A percentile compares a stretch with the other conserved stretches of the same genome.
Evolutionary conservation across 2,797 vertebrate species (phyloP).

Genomic region (Trichosurus vulpecula): DNA sequence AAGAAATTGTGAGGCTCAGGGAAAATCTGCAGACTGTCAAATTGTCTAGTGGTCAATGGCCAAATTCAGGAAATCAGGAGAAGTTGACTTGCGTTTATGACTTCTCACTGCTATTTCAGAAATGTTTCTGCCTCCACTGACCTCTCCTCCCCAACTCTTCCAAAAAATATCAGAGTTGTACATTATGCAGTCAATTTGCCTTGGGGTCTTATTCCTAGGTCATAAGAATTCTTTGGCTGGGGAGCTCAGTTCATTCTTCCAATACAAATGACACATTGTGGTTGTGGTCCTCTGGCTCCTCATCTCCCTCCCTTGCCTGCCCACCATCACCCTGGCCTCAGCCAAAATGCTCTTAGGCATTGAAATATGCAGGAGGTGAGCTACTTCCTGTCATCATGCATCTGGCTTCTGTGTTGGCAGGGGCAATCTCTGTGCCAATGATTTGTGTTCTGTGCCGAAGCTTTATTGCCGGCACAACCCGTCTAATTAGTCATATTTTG

Average conservation of each 20-base stretch:
- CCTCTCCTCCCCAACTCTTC: not conserved
- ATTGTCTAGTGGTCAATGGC: not conserved
- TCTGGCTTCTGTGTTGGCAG: constrained; percentile 16
- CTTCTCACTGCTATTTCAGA: not conserved
- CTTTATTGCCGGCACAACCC: constrained; percentile 48
- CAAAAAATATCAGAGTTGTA: not conserved
- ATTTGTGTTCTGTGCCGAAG: not conserved
- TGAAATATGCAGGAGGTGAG: not conserved
- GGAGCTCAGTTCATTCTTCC: not conserved
- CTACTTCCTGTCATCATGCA: not conserved
- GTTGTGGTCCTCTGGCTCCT: not conserved
- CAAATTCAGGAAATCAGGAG: not conserved
- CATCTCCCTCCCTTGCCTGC: too few relatives aligned
- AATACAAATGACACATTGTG: not conserved
- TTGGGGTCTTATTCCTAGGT: not conserved
- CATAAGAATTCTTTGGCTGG: not conserved
- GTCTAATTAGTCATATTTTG: constrained; percentile 74
- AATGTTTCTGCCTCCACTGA: not conserved
- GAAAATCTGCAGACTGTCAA: not conserved
- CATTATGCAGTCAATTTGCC: not conserved
- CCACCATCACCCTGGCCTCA: not conserved
- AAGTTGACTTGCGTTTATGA: not conserved
- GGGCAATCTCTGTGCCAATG: not conserved
- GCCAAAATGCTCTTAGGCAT: not conserved
- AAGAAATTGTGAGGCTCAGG: not conserved